A percentile compares a stretch with the other conserved stretches of the same genome.
Conservation (phyloP, 2,113 vertebrate species). For the Hyperopisus bebe region DNA sequence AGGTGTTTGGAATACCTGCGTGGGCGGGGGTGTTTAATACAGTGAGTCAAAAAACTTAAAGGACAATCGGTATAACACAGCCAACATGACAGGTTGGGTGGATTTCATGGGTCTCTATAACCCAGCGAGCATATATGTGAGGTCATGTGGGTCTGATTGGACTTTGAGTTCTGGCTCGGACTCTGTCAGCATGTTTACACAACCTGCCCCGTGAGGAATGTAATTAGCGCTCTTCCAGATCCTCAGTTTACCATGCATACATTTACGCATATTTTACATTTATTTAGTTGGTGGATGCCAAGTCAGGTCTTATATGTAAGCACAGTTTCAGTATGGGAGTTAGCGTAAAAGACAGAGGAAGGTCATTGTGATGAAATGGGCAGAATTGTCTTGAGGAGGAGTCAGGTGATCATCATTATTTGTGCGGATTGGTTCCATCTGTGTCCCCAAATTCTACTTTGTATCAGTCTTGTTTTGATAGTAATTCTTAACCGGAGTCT, state of each 20-base stretch:
- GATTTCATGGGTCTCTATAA: not conserved
- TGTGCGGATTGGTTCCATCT: not conserved
- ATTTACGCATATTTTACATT: not conserved
- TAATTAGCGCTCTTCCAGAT: not conserved
- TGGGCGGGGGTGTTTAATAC: not conserved
- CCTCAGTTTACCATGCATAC: slow-evolving; percentile 1
- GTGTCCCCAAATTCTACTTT: not conserved
- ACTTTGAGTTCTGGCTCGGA: not conserved
- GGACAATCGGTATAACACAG: not conserved
- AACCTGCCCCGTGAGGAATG: not conserved
- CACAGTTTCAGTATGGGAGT: not conserved
- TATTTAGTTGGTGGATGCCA: not conserved
- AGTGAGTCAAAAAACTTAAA: not conserved
- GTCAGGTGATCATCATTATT: not conserved
- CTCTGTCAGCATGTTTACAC: not conserved
- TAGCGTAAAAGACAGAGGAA: not conserved
- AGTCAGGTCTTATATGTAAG: not conserved
- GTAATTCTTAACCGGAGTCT: not conserved
- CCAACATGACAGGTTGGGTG: not conserved
- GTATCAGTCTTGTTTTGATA: not conserved
- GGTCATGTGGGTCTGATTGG: not conserved
- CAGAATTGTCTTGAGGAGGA: not conserved
- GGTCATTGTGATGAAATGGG: not conserved
- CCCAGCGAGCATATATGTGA: not conserved
- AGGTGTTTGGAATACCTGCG: not conserved